phyloP scores from a whole-genome alignment of 2,888 invertebrate genomes.

The Oegoconia quadripuncta region DNA sequence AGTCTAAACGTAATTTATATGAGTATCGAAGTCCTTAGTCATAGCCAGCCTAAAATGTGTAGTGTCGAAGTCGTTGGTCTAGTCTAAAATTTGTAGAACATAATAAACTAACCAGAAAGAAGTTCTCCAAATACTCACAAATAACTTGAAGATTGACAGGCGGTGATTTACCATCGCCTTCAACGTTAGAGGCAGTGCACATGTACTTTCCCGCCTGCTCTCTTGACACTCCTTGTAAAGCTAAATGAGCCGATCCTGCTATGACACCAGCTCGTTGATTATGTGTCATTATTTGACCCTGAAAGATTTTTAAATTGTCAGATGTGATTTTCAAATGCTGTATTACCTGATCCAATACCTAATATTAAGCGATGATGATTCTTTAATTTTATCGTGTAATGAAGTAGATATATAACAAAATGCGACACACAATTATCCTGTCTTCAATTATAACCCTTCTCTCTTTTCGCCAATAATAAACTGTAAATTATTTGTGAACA shows the following conservation, averaged over 20 bases:
- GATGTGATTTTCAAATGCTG: too few species aligned
- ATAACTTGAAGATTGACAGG: slow-evolving; percentile 90
- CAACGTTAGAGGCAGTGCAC: slow-evolving; percentile 94
- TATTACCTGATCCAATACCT: background rate
- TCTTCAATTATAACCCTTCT: too few species aligned
- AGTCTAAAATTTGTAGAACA: too few species aligned
- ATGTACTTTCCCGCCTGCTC: slow-evolving; percentile 92
- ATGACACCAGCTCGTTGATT: slow-evolving; percentile 93
- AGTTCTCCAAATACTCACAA: slow-evolving; percentile 84
- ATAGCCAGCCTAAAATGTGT: too few species aligned
- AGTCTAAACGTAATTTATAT: too few species aligned
- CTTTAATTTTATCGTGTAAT: too few species aligned
- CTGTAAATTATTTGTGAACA: background rate
- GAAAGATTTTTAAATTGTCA: slow-evolving; percentile 22
- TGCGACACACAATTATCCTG: too few species aligned
- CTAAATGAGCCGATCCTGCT: slow-evolving; percentile 89
- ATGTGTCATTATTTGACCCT: slow-evolving; percentile 92
- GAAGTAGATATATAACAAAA: too few species aligned
- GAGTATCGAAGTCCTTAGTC: too few species aligned
- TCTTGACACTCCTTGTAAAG: slow-evolving; percentile 88
- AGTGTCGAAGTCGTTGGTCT: too few species aligned
- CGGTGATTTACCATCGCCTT: slow-evolving; percentile 92
- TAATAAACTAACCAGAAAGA: background rate
- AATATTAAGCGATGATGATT: background rate
- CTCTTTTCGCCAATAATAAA: too few species aligned